Base-by-base conservation (phyloP, 2,797 vertebrate species). In the Enteromius trimaculatus region DNA sequence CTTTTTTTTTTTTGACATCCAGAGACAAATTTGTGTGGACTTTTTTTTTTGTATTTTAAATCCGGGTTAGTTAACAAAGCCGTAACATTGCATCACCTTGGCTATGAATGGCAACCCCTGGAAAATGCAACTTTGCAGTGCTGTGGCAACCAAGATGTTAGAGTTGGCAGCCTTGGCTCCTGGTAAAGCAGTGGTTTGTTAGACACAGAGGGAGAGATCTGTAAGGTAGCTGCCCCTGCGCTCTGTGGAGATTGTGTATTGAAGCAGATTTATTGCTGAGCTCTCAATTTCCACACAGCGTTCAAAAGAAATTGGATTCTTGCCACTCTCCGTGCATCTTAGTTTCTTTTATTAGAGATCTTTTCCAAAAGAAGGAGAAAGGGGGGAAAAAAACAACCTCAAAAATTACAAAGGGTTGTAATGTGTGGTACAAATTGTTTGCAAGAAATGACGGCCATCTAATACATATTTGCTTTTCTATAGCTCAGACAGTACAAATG, bases 251-350 rank as follows among this genome's bases (percentile, higher is more conserved):
- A 75, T 82, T 84, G 58, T 84, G 87, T 86, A 86, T 86, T 83
- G 77, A 88, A 84, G 82, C 76, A 62, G 83, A 80, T 84, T 86
- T 88, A 86, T 88, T 85, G 84, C 87, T 82, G 85, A 88, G 77
- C 87, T 77, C 82, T 84, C 83, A 86, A 53, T 82, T 86, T 86
- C 70, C 66, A 71, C 47, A 79, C 42, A 74, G 49, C 42, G 42
- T 81, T 87, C 79, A 77, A 81, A 86, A 76, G 74, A 84, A 84
- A 79, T 81, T 79, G 80, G 68, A 87, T 84, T 31, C 66, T 80
- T 88, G 74, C 76, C 62, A 75, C 70, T 76, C 31, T 74, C 49
- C 72, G 51, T 47, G 66, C n/a, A 44, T 84, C 74, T 77, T 76
- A 80, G 69, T 78, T 86, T 79, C 42, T 39, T 39, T 39, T 39